Conservation (phyloP, 1,140 invertebrate genomes). For the Neomicropteryx cornuta region DNA sequence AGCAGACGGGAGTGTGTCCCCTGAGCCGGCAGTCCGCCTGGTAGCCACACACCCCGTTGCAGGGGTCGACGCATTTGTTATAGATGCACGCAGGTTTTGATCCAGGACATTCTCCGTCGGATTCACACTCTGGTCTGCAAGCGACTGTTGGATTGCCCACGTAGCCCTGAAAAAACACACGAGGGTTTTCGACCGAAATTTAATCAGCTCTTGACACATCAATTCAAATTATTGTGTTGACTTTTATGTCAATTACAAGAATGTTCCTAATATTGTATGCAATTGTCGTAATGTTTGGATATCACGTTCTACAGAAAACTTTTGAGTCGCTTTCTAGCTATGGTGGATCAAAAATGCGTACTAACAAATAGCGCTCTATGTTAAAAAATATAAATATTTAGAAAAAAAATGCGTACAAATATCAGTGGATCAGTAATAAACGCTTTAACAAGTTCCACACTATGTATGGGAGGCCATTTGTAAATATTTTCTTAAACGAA, state of each 20-base stretch:
- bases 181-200: conserved; percentile 9
- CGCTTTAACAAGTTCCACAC: too few relatives aligned
- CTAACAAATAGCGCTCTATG: too few relatives aligned
- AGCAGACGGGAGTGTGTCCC: conserved; percentile 69
- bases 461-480: too few relatives aligned
- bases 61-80: conserved; percentile 70
- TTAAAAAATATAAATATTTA: too few relatives aligned
- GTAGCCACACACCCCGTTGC: conserved; percentile 66
- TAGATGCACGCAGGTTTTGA: conserved; percentile 69
- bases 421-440: too few relatives aligned
- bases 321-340: too few relatives aligned
- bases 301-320: too few relatives aligned
- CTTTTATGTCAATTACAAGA: neutral
- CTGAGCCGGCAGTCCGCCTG: conserved; percentile 70
- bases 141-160: conserved; percentile 59
- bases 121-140: conserved; percentile 64
- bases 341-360: too few relatives aligned
- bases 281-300: too few relatives aligned
- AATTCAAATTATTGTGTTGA: conserved; percentile 1
- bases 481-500: too few relatives aligned
- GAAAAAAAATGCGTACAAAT: too few relatives aligned
- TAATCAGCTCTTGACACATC: conserved; percentile 1
- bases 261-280: too few relatives aligned
- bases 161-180: conserved; percentile 47
- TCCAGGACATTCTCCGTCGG: conserved; percentile 61